Evolutionary conservation across 2,888 invertebrate species (phyloP), one percentile per base, ranked within the genome.

Genomic region (Eristalis tenax): DNA sequence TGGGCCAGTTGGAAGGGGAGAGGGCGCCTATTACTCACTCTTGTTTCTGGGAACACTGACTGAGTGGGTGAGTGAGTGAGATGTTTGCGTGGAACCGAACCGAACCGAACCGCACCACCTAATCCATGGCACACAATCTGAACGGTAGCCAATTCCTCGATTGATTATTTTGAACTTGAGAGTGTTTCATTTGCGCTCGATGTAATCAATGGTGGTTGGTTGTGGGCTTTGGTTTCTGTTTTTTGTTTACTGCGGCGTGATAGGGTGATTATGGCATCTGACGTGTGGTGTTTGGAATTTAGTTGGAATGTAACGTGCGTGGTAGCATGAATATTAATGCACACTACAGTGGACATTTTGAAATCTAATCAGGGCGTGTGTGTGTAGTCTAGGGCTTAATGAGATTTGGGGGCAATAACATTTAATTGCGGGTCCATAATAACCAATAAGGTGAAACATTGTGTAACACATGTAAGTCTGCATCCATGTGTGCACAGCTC

Each of bases 131-230:
- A 38, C 3, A 1, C 32, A 43, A 50, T 56, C 56, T 15, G 13
- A 82, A 38, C 43, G 59, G 65, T 43, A 65, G 76, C 76, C 81
- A 65, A 77, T 40, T 68, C 22, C 26, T 22, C 64, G 64, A 63
- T 50, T 50, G 76, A 75, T 65, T 65, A 23, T 35, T 76, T 73
- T 73, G 78, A 71, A 68, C 83, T 78, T 73, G 83, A 83, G 40
- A 57, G 63, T 66, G 57, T 68, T 68, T 35, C 59, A 61, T 18
- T 68, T 77, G 43, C 73, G 63, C 40, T 70, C 28, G 43, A 66
- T 68, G 63, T 57, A 61, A 66, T 63, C 22, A 26, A 66, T 66
- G 66, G 76, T n/a, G 1, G 38, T 13, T 11, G 43, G 32, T 8
- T 32, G 32, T 10, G 32, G 32, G 6, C 4, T 32, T 32, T 32